Percentiles rank a stretch among this genome's conserved stretches.
These are phyloP conservation scores for Agrochola circellaris DNA, from an alignment of 2,888 invertebrate species.

Conservation along the genomic window DNA sequence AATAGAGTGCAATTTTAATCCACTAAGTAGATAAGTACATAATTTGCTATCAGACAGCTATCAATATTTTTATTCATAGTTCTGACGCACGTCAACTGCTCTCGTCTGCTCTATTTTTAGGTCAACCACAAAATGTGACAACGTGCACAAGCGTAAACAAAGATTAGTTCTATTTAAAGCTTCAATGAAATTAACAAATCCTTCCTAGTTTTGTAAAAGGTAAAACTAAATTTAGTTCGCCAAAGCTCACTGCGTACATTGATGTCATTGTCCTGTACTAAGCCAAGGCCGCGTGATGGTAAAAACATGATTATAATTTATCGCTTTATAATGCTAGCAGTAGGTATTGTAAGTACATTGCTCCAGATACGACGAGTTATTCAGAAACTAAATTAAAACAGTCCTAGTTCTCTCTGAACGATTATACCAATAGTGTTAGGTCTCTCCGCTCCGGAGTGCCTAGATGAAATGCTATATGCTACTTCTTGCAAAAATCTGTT, in stretches of 20 bases:
- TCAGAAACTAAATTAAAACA: slow-evolving; percentile 3
- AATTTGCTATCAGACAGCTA: background rate
- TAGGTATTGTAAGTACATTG: slow-evolving; percentile 38
- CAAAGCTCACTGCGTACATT: slow-evolving; percentile 34
- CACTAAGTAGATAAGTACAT: background rate
- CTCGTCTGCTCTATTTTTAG: slow-evolving; percentile 40
- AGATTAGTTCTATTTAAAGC: slow-evolving; percentile 21
- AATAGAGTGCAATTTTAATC: slow-evolving; percentile 21
- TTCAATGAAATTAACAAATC: slow-evolving; percentile 19
- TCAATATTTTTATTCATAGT: slow-evolving; percentile 25
- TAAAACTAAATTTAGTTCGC: slow-evolving; percentile 31
- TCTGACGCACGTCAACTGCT: slow-evolving; percentile 33
- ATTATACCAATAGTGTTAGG: background rate
- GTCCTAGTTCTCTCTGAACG: background rate
- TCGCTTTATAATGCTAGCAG: slow-evolving; percentile 81
- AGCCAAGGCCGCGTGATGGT: slow-evolving; percentile 73
- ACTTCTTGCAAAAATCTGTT: too few species aligned
- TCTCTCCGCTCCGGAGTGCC: background rate
- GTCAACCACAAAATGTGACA: slow-evolving; percentile 23
- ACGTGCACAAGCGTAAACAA: slow-evolving; percentile 15
- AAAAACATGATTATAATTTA: slow-evolving; percentile 83
- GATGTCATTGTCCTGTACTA: slow-evolving; percentile 72
- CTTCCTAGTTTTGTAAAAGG: slow-evolving; percentile 24
- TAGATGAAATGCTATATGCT: background rate
- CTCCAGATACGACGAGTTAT: slow-evolving; percentile 31